Percentiles rank a stretch among this genome's conserved stretches.
These are phyloP conservation scores for Schizothorax lantsangensis DNA, from an alignment of 2,797 vertebrate species.

Conservation along the genomic window DNA sequence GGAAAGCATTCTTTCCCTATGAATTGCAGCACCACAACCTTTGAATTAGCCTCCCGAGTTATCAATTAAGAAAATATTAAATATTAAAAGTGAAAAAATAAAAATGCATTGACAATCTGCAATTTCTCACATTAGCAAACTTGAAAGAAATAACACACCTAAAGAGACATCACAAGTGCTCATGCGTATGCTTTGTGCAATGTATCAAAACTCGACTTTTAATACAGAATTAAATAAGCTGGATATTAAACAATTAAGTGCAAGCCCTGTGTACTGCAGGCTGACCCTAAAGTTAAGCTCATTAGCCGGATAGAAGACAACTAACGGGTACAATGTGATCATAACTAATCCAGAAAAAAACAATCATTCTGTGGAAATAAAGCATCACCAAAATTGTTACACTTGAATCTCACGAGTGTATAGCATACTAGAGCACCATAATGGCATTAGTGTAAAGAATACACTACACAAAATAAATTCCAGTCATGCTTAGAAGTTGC, in stretches of 20 bases:
- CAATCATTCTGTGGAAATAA: neutral
- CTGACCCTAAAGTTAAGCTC: slow-evolving; percentile 65
- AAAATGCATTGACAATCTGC: slow-evolving; percentile 67
- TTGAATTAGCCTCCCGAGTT: slow-evolving; percentile 24
- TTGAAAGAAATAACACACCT: slow-evolving; percentile 51
- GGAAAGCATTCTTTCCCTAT: neutral
- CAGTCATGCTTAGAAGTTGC: slow-evolving; percentile 50
- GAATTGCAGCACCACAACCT: slow-evolving; percentile 1
- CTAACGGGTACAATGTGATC: slow-evolving; percentile 34
- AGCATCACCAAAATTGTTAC: slow-evolving; percentile 9
- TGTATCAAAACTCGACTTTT: slow-evolving; percentile 64
- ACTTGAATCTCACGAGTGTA: slow-evolving; percentile 41
- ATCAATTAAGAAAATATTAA: neutral
- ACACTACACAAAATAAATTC: slow-evolving; percentile 43
- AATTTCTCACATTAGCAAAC: slow-evolving; percentile 59
- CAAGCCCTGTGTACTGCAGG: slow-evolving; percentile 65
- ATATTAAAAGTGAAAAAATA: slow-evolving; percentile 33
- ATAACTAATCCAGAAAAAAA: slow-evolving; percentile 9
- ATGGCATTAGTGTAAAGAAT: slow-evolving; percentile 29
- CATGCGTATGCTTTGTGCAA: slow-evolving; percentile 77
- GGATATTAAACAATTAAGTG: slow-evolving; percentile 74
- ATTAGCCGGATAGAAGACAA: slow-evolving; percentile 70
- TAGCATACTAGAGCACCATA: slow-evolving; percentile 50
- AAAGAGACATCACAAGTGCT: slow-evolving; percentile 73
- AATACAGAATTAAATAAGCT: slow-evolving; percentile 64